Conservation (phyloP, 2,797 vertebrate genomes). For the Echeneis naucrates region DNA sequence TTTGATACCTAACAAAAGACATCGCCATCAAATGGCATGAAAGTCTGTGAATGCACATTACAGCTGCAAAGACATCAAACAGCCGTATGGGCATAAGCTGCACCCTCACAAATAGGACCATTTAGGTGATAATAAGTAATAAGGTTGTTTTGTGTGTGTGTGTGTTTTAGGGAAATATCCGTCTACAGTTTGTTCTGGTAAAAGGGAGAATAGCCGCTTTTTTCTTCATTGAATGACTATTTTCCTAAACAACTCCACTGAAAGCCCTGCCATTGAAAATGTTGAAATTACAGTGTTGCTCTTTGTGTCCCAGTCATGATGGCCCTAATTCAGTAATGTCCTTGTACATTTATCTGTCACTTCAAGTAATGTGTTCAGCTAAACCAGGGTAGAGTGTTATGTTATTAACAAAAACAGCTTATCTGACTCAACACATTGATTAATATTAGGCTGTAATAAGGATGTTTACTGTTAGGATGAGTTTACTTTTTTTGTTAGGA, state of each 20-base stretch:
- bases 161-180: constrained; percentile 48
- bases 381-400: constrained; percentile 14
- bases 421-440: constrained; percentile 10
- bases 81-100: constrained; percentile 4
- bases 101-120: constrained; percentile 26
- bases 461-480: too few species aligned
- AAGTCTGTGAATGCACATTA: constrained; percentile 5
- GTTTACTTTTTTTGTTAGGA: too few species aligned
- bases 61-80: constrained; percentile 37
- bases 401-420: constrained; percentile 21
- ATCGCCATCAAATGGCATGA: constrained; percentile 39
- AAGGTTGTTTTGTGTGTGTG: constrained; percentile 28
- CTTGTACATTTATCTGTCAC: constrained; percentile 55
- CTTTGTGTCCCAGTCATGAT: constrained; percentile 67
- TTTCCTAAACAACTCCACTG: constrained; percentile 67
- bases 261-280: constrained; percentile 69
- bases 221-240: constrained; percentile 65
- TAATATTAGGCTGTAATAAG: background rate
- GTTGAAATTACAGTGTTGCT: constrained; percentile 73
- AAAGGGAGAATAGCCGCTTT: constrained; percentile 16
- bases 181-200: constrained; percentile 28
- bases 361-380: constrained; percentile 29
- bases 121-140: constrained; percentile 51
- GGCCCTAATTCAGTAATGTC: constrained; percentile 65
- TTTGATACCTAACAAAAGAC: constrained; percentile 52